These are phyloP conservation scores for Diuraphis noxia DNA, from an alignment of 1,140 invertebrate species.

Conservation along the genomic window DNA sequence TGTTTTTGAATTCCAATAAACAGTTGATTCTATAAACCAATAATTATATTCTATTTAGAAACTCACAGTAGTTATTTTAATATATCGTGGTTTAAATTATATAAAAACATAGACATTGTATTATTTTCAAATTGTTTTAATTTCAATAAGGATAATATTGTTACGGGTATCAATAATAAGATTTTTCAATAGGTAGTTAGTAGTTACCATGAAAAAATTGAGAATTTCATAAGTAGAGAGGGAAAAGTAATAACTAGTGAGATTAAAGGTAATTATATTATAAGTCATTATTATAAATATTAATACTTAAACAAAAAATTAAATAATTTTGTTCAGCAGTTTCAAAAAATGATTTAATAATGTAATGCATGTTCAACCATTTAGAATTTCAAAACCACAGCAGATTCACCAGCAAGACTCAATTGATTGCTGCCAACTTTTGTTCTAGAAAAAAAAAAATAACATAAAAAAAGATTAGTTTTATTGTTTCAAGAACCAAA, in stretches of 20 bases:
- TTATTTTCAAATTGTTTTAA: not conserved
- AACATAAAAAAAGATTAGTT: not conserved
- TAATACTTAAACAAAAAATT: constrained; percentile 28
- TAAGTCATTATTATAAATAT: not conserved
- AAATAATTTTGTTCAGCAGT: not conserved
- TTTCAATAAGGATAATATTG: not conserved
- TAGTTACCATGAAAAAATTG: not conserved
- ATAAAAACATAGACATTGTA: not conserved
- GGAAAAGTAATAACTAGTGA: constrained; percentile 17
- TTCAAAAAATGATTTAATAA: not conserved
- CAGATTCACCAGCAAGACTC: constrained; percentile 35
- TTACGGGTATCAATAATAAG: not conserved
- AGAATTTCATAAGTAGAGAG: not conserved
- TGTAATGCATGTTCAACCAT: not conserved
- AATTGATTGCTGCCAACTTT: constrained; percentile 3
- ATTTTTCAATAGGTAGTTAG: not conserved
- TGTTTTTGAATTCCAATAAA: too few species aligned
- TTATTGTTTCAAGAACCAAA: not conserved
- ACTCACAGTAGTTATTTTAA: not conserved
- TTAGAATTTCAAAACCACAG: constrained; percentile 36
- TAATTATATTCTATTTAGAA: too few species aligned
- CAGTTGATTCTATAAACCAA: too few species aligned
- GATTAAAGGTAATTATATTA: not conserved
- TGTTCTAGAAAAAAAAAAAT: constrained; percentile 19
- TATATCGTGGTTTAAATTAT: not conserved